phyloP scores from a whole-genome alignment of 2,888 invertebrate genomes.

The Chaetoderma sp. region DNA sequence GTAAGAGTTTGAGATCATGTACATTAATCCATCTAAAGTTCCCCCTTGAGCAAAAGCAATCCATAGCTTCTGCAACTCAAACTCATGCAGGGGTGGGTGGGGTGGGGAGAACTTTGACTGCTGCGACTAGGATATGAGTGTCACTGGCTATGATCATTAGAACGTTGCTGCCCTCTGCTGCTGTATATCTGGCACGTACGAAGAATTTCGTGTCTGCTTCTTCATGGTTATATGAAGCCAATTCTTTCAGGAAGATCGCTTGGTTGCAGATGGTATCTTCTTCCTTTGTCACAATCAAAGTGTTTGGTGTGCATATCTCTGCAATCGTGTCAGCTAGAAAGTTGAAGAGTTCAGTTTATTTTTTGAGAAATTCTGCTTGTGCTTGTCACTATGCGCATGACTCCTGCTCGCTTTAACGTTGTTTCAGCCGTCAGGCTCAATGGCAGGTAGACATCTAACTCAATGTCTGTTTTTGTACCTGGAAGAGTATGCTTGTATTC shows the following conservation, averaged over 20 bases:
- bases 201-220: constrained; percentile 20
- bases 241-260: neutral
- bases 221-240: constrained; percentile 19
- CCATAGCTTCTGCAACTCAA: constrained; percentile 30
- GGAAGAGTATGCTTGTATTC: too few relatives aligned
- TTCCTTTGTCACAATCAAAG: too few relatives aligned
- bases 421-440: constrained; percentile 16
- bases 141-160: constrained; percentile 30
- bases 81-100: too few relatives aligned
- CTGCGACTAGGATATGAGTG: constrained; percentile 27
- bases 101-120: constrained; percentile 10
- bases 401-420: constrained; percentile 18
- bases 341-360: too few relatives aligned
- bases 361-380: constrained; percentile 4
- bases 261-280: constrained; percentile 11
- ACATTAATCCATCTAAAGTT: constrained; percentile 22
- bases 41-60: constrained; percentile 19
- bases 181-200: constrained; percentile 22
- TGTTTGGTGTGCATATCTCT: too few relatives aligned
- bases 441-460: too few relatives aligned
- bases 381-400: constrained; percentile 18
- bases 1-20: too few relatives aligned
- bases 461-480: constrained; percentile 12
- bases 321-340: too few relatives aligned
- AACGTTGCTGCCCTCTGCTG: constrained; percentile 9